phyloP scores from a whole-genome alignment of 2,113 vertebrate genomes.

The Argyrosomus japonicus region DNA sequence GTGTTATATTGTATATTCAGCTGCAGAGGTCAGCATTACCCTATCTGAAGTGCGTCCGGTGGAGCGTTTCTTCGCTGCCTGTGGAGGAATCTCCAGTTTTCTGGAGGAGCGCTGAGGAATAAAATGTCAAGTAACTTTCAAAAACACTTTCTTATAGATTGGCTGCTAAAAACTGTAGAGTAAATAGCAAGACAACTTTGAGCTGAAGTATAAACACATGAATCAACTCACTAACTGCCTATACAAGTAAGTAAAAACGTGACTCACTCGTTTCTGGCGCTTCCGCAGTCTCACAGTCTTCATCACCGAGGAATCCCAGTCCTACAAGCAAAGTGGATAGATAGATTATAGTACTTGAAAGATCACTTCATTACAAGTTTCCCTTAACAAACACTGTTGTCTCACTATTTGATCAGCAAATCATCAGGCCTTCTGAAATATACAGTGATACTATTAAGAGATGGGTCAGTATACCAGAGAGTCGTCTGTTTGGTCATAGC shows the following conservation, averaged over 20 bases:
- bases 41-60: slow-evolving; percentile 85
- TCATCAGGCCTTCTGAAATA: neutral
- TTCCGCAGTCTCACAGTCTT: slow-evolving; percentile 90
- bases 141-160: neutral
- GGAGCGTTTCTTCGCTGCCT: slow-evolving; percentile 89
- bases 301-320: slow-evolving; percentile 92
- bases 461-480: slow-evolving; percentile 87
- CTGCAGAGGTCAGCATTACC: slow-evolving; percentile 80
- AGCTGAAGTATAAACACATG: neutral
- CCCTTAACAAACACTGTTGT: neutral
- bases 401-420: neutral
- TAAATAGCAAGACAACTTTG: neutral
- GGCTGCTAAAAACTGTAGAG: neutral
- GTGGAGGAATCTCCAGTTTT: slow-evolving; percentile 89
- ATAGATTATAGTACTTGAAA: neutral
- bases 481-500: slow-evolving; percentile 96
- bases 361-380: neutral
- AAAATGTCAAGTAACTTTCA: slow-evolving; percentile 7
- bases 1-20: slow-evolving; percentile 14
- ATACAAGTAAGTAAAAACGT: neutral
- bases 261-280: slow-evolving; percentile 90
- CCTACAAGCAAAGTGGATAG: slow-evolving; percentile 77
- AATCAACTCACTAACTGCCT: neutral
- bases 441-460: neutral
- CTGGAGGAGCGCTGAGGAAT: slow-evolving; percentile 89